Evolutionary conservation across 2,888 invertebrate species (phyloP).

Genomic region (Melitaea athalia): DNA sequence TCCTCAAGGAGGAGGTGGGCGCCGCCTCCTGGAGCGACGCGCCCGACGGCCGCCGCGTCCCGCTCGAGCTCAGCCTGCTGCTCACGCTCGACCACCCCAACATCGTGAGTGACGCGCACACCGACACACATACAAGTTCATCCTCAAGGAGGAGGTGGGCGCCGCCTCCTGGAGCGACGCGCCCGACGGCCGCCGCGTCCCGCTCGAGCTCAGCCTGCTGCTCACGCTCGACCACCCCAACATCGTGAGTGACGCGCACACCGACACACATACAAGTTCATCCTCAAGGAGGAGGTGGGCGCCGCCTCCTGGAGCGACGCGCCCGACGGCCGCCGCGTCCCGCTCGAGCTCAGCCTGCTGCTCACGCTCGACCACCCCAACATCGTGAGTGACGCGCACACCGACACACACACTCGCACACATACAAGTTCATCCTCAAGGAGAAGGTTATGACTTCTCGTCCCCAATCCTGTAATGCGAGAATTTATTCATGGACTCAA

Average conservation of each 20-base stretch:
- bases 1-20: conserved; percentile 86
- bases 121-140: conserved; percentile 77
- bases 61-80: conserved; percentile 86
- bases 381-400: conserved; percentile 75
- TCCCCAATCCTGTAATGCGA: too few species aligned
- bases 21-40: conserved; percentile 84
- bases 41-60: conserved; percentile 78
- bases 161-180: conserved; percentile 83
- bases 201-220: conserved; percentile 86
- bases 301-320: conserved; percentile 83
- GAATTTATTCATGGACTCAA: too few species aligned
- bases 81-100: conserved; percentile 85
- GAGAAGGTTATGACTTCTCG: conserved; percentile 73
- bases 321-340: conserved; percentile 78
- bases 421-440: conserved; percentile 86
- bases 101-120: conserved; percentile 77
- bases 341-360: conserved; percentile 85
- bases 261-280: conserved; percentile 50
- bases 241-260: conserved; percentile 84
- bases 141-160: conserved; percentile 53
- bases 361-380: too few species aligned
- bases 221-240: conserved; percentile 85
- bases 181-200: conserved; percentile 78
- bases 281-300: too few species aligned
- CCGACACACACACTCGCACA: too few species aligned